A percentile compares a stretch with the other conserved stretches of the same genome.
Conservation (phyloP, 64 coral and sea anemone species). For the Stichodactyla mertensii region DNA sequence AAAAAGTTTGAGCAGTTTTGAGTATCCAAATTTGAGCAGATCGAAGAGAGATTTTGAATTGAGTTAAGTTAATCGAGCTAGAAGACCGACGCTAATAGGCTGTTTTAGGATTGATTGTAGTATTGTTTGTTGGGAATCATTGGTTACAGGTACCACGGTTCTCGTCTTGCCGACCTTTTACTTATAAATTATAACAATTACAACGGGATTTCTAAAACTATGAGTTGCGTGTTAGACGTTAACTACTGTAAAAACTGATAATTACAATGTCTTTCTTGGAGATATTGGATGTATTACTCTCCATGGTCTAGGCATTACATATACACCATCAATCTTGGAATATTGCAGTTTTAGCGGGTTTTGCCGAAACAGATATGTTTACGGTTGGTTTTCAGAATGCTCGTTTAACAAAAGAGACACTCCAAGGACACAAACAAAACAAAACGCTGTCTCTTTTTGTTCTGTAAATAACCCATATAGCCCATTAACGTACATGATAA, state of each 20-base stretch:
- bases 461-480: neutral
- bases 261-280: neutral
- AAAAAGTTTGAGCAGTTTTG: too few species aligned
- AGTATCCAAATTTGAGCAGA: too few species aligned
- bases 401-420: slow-evolving; percentile 2
- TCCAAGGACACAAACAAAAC: neutral
- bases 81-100: neutral
- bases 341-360: neutral
- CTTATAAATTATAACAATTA: neutral
- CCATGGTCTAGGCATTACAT: neutral
- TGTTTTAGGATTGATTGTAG: neutral
- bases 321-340: neutral
- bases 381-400: neutral
- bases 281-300: neutral
- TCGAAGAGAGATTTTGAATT: neutral
- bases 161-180: neutral
- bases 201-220: neutral
- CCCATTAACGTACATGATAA: neutral
- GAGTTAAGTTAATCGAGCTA: too few species aligned
- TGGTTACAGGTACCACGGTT: neutral
- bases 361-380: slow-evolving; percentile 1
- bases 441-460: neutral
- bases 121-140: neutral
- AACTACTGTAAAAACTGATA: neutral
- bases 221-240: neutral